Conservation (phyloP, 2,797 vertebrate genomes). For the Eurystomus glaucurus region DNA sequence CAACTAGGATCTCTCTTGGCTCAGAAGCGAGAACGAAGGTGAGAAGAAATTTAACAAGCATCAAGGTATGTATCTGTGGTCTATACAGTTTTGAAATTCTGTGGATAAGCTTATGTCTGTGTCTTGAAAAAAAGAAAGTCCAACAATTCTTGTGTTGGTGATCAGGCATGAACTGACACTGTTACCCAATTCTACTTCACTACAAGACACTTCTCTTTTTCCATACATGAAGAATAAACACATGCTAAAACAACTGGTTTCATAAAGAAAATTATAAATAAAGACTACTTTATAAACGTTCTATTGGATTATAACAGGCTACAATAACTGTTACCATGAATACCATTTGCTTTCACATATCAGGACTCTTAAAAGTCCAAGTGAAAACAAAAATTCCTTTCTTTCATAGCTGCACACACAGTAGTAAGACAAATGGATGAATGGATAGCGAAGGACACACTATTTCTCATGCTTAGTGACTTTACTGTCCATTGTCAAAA, state of each 20-base stretch:
- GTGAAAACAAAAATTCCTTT: neutral
- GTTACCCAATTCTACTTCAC: neutral
- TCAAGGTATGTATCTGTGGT: rapidly evolving
- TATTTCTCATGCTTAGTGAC: neutral
- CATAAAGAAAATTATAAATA: neutral
- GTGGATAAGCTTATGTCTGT: neutral
- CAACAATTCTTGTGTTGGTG: neutral
- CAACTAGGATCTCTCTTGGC: neutral
- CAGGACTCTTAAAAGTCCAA: neutral
- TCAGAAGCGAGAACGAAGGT: neutral
- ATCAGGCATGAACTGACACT: neutral
- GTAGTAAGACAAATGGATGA: neutral
- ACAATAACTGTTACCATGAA: neutral
- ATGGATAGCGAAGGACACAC: neutral
- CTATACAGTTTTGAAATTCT: neutral
- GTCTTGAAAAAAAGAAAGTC: neutral
- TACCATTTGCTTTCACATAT: neutral
- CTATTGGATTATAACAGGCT: neutral
- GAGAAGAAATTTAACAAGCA: neutral
- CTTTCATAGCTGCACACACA: neutral
- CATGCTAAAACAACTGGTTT: neutral
- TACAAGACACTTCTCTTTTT: neutral
- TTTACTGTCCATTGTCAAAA: neutral
- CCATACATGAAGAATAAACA: neutral
- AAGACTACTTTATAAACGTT: neutral